These are phyloP conservation scores for Eulemur macaco DNA, from an alignment of 2,113 vertebrate species.

Conservation along the genomic window DNA sequence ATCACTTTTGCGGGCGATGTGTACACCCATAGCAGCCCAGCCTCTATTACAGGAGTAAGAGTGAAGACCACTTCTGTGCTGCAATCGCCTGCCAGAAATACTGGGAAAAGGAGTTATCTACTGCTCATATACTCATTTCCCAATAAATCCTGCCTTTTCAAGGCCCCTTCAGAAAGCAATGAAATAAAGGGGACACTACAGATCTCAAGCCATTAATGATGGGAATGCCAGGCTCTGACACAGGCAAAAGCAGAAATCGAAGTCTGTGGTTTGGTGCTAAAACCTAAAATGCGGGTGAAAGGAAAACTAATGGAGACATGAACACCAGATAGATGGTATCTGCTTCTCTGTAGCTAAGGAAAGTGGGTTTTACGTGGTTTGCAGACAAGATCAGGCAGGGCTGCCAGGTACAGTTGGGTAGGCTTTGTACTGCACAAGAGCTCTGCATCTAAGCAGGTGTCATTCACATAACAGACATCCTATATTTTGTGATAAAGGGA, in stretches of 20 bases:
- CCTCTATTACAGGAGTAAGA: not conserved
- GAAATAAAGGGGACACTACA: not conserved
- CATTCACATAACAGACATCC: accelerated
- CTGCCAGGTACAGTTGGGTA: not conserved
- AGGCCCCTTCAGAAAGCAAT: not conserved
- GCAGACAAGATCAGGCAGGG: not conserved
- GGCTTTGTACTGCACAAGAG: not conserved
- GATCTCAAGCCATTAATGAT: not conserved
- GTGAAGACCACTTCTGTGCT: accelerated
- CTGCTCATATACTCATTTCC: not conserved
- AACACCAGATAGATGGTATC: not conserved
- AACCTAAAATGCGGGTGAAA: not conserved
- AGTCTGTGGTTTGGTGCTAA: not conserved
- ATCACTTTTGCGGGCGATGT: not conserved
- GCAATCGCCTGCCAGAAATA: not conserved
- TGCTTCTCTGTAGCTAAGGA: not conserved
- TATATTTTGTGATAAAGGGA: not conserved
- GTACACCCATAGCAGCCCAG: not conserved
- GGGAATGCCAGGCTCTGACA: not conserved
- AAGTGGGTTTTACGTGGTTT: not conserved
- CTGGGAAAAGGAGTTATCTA: not conserved
- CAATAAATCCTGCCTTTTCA: not conserved
- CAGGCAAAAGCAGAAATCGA: not conserved
- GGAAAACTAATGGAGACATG: not conserved
- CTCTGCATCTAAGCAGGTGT: not conserved